Evolutionary conservation across 2,797 vertebrate genomes (phyloP).

Genomic region (Graptemys geographica): DNA sequence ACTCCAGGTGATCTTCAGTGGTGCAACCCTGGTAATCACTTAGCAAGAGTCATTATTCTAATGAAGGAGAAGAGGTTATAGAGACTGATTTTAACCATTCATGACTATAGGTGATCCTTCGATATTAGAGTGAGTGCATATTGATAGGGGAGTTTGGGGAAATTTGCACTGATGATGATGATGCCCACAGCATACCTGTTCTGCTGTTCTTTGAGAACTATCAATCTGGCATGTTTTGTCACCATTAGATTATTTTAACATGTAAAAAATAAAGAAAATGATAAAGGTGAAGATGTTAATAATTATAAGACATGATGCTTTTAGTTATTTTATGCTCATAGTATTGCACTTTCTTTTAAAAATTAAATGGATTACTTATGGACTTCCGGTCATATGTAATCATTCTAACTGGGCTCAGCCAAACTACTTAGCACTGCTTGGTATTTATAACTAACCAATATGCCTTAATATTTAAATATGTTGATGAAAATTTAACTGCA

Average conservation of each 20-base stretch:
- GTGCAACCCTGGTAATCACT: not conserved
- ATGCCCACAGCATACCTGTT: not conserved
- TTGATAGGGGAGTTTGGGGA: not conserved
- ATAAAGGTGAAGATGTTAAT: not conserved
- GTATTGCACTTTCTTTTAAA: not conserved
- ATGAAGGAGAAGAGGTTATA: not conserved
- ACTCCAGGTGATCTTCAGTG: not conserved
- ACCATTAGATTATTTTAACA: not conserved
- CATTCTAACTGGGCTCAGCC: not conserved
- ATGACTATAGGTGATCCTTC: not conserved
- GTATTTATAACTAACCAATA: slow-evolving; percentile 8
- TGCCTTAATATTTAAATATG: not conserved
- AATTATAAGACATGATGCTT: not conserved
- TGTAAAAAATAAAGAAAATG: fast-evolving
- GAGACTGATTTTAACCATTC: not conserved
- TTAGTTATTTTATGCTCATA: not conserved
- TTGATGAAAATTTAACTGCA: slow-evolving; percentile 16
- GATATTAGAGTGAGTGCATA: not conserved
- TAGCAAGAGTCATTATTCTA: not conserved
- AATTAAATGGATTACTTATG: slow-evolving; percentile 1
- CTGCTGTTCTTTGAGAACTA: not conserved
- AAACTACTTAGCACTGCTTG: not conserved
- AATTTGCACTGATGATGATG: not conserved
- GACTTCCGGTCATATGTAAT: not conserved
- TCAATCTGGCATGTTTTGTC: not conserved